A percentile compares a stretch with the other conserved stretches of the same genome.
These are phyloP conservation scores for Thalassarche chlororhynchos DNA, from an alignment of 2,113 vertebrate species.

Conservation along the genomic window DNA sequence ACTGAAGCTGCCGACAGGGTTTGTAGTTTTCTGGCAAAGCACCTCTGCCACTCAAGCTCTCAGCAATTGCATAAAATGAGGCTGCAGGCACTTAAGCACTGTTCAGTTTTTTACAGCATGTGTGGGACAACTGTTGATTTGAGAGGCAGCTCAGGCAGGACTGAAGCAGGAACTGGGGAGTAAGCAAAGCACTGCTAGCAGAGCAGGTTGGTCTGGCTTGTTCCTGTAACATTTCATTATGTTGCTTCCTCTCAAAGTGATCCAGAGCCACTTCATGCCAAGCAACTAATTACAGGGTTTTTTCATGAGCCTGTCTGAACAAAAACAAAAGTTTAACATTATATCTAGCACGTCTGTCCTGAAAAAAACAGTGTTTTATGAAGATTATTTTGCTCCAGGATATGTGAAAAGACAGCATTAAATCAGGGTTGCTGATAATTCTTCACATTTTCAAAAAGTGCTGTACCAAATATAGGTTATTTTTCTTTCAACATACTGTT, in stretches of 20 bases:
- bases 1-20: accelerated
- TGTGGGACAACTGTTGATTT: not conserved
- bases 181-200: not conserved
- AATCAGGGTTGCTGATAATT: not conserved
- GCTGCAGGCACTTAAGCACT: not conserved
- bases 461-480: not conserved
- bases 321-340: not conserved
- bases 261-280: not conserved
- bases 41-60: not conserved
- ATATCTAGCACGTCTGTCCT: not conserved
- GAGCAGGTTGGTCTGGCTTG: conserved; percentile 54
- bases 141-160: not conserved
- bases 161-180: not conserved
- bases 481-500: not conserved
- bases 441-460: not conserved
- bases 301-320: conserved; percentile 13
- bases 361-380: not conserved
- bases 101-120: not conserved
- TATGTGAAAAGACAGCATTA: not conserved
- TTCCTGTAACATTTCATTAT: conserved; percentile 25
- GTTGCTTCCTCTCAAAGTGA: conserved; percentile 22
- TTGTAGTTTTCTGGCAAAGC: not conserved
- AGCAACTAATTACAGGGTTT: conserved; percentile 20
- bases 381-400: not conserved
- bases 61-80: not conserved